These are phyloP conservation scores for Zaprionus capensis DNA, from an alignment of 1,140 invertebrate species.

Conservation along the genomic window DNA sequence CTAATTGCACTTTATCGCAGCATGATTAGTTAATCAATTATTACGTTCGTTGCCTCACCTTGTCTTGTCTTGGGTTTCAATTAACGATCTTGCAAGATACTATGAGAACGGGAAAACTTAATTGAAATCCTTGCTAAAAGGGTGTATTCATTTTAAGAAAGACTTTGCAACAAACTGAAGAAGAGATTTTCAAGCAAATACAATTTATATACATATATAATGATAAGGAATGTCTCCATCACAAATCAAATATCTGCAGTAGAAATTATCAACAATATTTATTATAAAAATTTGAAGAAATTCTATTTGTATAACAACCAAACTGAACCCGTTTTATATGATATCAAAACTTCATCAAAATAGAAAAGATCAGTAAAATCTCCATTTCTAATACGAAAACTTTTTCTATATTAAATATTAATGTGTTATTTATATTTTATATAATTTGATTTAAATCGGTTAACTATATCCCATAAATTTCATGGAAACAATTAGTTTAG, in stretches of 20 bases:
- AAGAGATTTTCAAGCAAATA: no score
- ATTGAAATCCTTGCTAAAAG: neutral
- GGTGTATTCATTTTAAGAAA: neutral
- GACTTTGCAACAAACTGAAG: neutral
- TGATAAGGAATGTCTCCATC: no score
- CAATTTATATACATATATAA: no score
- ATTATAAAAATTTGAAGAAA: no score
- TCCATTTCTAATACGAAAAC: no score
- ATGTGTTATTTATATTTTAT: neutral
- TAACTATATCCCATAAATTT: neutral
- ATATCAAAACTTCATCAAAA: no score
- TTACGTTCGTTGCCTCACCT: neutral
- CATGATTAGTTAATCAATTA: slow-evolving; percentile 3
- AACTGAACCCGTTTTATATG: no score
- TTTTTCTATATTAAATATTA: no score
- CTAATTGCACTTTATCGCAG: neutral
- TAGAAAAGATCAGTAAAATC: no score
- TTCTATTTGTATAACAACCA: no score
- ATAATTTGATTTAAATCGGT: neutral
- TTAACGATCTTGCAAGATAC: neutral
- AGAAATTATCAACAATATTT: no score
- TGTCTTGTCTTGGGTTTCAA: neutral
- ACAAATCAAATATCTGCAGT: no score
- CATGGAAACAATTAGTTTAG: neutral
- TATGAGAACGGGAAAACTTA: neutral